Evolutionary conservation across 1,140 invertebrate species (phyloP), one percentile per base, ranked within the genome.

Genomic region (Hypsibius dujardini): DNA sequence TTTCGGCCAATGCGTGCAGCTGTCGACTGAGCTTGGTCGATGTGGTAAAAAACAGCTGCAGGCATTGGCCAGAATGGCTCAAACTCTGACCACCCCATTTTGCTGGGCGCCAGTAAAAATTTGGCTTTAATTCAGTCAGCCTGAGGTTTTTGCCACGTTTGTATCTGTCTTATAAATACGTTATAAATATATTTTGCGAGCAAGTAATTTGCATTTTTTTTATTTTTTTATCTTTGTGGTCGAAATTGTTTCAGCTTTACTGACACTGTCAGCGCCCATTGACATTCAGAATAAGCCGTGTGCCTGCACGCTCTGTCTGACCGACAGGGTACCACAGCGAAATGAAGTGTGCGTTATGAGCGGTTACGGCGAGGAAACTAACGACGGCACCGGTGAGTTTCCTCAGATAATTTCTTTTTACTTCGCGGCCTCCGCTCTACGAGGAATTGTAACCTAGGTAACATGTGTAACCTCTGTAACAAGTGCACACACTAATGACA

Each of bases 271-370:
- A 12, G 42, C 3, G 7, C 12, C 62, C 62, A 67, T 67, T 67
- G 62, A 67, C 42, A 12, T 67, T 12, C 12, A 15, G 3, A 42
- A 42, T 3, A 67, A 67, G 42, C 62, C 62, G 3, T 67, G 62
- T 42, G 62, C 62, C 7, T 67, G 62, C 42, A 12, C 62, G 12
- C 12, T 67, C 12, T 67, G 62, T 42, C 45, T 67, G 62, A 7
- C 62, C 12, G 42, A 67, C 42, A 12, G 42, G 12, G 42, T 67
- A 7, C 62, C 62, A 45, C 12, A 12, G 42, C 3, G 12, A 15
- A 42, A 42, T 42, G 62, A 67, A 45, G 45, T 42, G 0, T 67
- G 62, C 62, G 62, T 67, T 42, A 67, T 67, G 62, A 67, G 62
- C 45, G 62, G 62, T 12, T 67, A 67, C 42, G 62, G 62, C 12